Conservation (phyloP, 2,797 vertebrate species). For the Anas bahamensis region DNA sequence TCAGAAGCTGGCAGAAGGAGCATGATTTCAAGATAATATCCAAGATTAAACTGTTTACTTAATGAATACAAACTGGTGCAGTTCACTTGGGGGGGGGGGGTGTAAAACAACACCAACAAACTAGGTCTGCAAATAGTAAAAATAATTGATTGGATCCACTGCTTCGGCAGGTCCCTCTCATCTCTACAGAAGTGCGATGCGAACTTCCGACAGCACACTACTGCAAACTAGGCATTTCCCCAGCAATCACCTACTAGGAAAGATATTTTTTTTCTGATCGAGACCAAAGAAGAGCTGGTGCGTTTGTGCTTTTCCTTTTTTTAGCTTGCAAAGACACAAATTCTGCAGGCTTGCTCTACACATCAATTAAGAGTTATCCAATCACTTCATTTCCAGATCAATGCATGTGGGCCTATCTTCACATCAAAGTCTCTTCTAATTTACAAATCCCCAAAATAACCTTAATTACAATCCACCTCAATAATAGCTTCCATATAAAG, state of each 20-base stretch:
- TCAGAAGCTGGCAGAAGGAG: not conserved
- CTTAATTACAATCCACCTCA: slow-evolving; percentile 45
- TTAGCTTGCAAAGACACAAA: not conserved
- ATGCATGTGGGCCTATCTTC: not conserved
- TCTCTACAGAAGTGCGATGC: accelerated
- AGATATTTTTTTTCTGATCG: not conserved
- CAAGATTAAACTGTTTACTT: not conserved
- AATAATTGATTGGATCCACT: not conserved
- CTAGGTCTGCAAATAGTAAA: not conserved
- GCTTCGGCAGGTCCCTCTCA: not conserved
- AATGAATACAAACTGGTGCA: not conserved
- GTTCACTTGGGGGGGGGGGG: not conserved
- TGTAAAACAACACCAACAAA: not conserved
- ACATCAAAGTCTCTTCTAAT: slow-evolving; percentile 50
- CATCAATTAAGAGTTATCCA: not conserved
- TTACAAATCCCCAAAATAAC: slow-evolving; percentile 36
- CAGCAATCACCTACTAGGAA: not conserved
- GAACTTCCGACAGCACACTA: not conserved
- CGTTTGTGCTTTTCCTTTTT: not conserved
- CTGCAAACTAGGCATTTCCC: not conserved
- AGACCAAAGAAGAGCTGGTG: not conserved
- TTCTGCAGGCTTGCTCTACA: not conserved
- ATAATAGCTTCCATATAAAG: not conserved
- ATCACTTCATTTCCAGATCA: not conserved
- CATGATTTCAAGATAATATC: not conserved